Evolutionary conservation across 2,113 vertebrate species (phyloP), one percentile per base, ranked within the genome.

Genomic region (Hyperopisus bebe): DNA sequence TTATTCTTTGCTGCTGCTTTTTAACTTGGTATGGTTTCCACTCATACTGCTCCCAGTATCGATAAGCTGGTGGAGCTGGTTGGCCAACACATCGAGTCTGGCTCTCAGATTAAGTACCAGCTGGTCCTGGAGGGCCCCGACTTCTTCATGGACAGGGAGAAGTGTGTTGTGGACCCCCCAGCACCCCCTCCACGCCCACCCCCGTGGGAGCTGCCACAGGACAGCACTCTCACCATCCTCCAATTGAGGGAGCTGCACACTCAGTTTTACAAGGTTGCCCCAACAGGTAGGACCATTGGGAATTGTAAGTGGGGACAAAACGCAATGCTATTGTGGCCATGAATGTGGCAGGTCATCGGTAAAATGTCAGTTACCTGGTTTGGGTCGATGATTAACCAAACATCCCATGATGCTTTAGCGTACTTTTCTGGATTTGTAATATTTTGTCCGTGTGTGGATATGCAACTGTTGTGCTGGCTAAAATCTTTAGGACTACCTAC

Each of bases 61-160:
- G 96, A 98, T 83, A 96, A 96, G 85, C 93, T 99, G 88, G 89
- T 94, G 5, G 95, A 96, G 7, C 92, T 98, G 90, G 94, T 96
- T 55, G 93, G 95, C 44, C 94, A 96, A 87, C 94, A 97, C 93
- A 97, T 98, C 90, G 97, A 98, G 94, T 92, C 93, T 55, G 93
- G 93, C n/a, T 93, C 92, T 70, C 96, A 95, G 94, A 95, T 99
- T 82, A 91, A 96, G 6, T 93, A 96, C 44, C 93, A 98, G 91
- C 93, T 98, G 19, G 93, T 93, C 46, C 94, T 98, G 94, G 94
- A 93, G 91, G 93, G 92, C 70, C 94, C 93, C 48, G 95, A 96
- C 31, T 98, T 99, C 94, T 98, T 95, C 84, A 91, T 98, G 70
- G 96, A 95, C 39, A 92, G 93, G 0, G 95, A 98, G 89, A 13